phyloP scores from a whole-genome alignment of 2,888 invertebrate species.

The Polyommatus iphigenia region DNA sequence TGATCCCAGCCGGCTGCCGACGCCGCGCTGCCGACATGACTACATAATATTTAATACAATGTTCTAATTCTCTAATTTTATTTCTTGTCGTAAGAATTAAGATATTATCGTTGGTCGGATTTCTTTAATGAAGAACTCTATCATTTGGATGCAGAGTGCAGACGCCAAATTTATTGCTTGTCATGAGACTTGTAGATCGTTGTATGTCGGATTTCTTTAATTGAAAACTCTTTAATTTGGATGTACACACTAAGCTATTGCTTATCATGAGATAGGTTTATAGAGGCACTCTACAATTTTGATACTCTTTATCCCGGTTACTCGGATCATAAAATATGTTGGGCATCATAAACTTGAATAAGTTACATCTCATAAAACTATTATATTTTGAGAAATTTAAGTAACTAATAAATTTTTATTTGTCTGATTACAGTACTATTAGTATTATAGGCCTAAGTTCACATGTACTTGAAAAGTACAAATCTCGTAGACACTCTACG shows the following conservation, averaged over 20 bases:
- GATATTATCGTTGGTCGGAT: neutral
- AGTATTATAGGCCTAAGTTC: neutral
- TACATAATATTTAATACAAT: neutral
- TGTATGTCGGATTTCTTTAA: no score
- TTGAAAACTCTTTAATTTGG: no score
- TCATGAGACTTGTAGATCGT: neutral
- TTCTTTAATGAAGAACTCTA: neutral
- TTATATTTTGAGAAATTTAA: neutral
- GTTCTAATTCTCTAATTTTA: constrained; percentile 2
- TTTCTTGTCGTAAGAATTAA: neutral
- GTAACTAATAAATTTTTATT: neutral
- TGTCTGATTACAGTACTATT: neutral
- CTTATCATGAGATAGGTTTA: neutral
- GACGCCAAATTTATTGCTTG: no score
- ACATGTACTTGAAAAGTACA: neutral
- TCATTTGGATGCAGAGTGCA: neutral
- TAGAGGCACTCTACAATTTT: neutral
- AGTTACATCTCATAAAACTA: neutral
- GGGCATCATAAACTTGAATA: neutral
- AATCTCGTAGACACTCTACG: neutral
- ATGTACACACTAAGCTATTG: neutral
- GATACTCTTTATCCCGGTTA: neutral
- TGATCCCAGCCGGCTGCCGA: constrained; percentile 53
- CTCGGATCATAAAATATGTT: neutral
- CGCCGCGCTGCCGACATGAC: constrained; percentile 21